phyloP scores from a whole-genome alignment of 2,113 vertebrate species.

The Perognathus longimembris region DNA sequence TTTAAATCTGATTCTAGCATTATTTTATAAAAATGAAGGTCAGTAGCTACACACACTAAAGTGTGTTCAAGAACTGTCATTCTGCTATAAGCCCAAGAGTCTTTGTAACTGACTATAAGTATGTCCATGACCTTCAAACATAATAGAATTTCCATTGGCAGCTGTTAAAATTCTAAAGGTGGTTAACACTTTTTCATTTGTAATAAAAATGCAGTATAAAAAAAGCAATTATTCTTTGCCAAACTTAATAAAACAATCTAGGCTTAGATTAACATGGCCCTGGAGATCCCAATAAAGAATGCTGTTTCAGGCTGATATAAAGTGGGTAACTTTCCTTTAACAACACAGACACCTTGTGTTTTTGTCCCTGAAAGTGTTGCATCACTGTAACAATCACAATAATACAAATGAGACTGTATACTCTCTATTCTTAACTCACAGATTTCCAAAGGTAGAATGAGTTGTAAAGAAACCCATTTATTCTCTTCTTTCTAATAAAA shows the following conservation, averaged over 20 bases:
- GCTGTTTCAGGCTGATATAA: slow-evolving; percentile 10
- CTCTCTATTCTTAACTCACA: slow-evolving; percentile 23
- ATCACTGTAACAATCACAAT: slow-evolving; percentile 32
- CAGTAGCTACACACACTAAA: background rate
- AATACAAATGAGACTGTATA: slow-evolving; percentile 8
- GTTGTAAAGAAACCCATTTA: slow-evolving; percentile 33
- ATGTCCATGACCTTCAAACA: slow-evolving; percentile 36
- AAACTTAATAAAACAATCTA: slow-evolving; percentile 19
- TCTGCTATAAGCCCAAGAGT: background rate
- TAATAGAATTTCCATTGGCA: background rate
- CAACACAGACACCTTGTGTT: slow-evolving; percentile 41
- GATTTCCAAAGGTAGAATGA: slow-evolving; percentile 39
- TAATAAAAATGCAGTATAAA: background rate
- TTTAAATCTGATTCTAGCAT: slow-evolving; percentile 9
- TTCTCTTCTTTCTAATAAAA: slow-evolving; percentile 53
- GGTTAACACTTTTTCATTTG: background rate
- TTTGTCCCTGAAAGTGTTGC: slow-evolving; percentile 44
- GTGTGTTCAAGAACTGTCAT: background rate
- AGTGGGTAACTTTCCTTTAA: slow-evolving; percentile 52
- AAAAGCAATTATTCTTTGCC: background rate
- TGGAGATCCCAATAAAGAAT: slow-evolving; percentile 11
- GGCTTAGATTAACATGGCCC: background rate
- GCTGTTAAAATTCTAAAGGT: slow-evolving; percentile 37
- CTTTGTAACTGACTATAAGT: slow-evolving; percentile 15
- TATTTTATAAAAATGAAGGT: slow-evolving; percentile 23